These are phyloP conservation scores for Drosophila mettleri DNA, from an alignment of 2,888 invertebrate species.

Conservation along the genomic window DNA sequence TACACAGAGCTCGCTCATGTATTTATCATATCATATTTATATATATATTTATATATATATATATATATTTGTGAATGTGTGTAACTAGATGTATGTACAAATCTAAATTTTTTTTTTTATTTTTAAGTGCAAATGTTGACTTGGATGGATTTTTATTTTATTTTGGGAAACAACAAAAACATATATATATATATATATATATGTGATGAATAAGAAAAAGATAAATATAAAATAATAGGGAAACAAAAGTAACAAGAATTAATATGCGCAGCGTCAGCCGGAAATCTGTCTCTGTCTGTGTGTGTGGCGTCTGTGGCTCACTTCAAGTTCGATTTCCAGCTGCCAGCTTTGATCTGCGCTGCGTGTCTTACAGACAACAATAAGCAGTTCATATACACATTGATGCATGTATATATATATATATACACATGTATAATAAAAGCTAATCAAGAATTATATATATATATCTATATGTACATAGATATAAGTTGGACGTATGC, in stretches of 20 bases:
- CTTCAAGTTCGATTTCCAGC: background rate
- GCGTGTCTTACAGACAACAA: conserved; percentile 56
- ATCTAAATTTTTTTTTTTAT: conserved; percentile 48
- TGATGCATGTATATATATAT: conserved; percentile 19
- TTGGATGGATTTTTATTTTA: conserved; percentile 63
- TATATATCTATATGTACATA: conserved; percentile 1
- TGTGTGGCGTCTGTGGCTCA: background rate
- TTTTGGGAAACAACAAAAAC: background rate
- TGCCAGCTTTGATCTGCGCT: conserved; percentile 2
- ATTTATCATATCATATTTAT: conserved; percentile 34
- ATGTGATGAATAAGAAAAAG: too few relatives aligned
- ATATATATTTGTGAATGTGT: background rate
- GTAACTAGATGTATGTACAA: conserved; percentile 60
- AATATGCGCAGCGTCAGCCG: conserved; percentile 28
- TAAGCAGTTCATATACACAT: conserved; percentile 28
- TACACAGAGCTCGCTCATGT: conserved; percentile 31
- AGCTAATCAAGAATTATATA: conserved; percentile 26
- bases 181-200: background rate
- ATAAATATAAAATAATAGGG: conserved; percentile 3
- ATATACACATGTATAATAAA: conserved; percentile 5
- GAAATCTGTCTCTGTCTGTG: background rate
- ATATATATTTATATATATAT: background rate
- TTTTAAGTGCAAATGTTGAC: conserved; percentile 66
- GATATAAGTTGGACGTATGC: conserved; percentile 46
- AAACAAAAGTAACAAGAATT: conserved; percentile 23